phyloP scores from a whole-genome alignment of 2,888 invertebrate genomes.

The Papilio elwesi region DNA sequence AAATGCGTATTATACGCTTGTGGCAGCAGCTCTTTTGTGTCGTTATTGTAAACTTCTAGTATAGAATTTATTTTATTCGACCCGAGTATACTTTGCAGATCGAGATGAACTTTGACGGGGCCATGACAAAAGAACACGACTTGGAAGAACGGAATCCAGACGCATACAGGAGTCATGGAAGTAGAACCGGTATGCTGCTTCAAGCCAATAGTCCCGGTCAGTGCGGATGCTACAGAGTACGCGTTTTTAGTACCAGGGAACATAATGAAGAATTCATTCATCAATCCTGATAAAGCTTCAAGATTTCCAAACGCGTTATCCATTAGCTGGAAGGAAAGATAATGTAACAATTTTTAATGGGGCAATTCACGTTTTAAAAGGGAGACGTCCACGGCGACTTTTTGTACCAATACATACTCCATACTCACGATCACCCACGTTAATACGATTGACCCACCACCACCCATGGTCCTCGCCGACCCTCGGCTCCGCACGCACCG shows the following conservation, averaged over 20 bases:
- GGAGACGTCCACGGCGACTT: neutral
- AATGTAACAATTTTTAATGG: too few species aligned
- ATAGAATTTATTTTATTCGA: constrained; percentile 54
- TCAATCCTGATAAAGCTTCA: constrained; percentile 64
- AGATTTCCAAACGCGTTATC: constrained; percentile 69
- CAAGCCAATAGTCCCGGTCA: constrained; percentile 63
- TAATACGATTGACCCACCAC: too few species aligned
- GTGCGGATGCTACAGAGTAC: constrained; percentile 69
- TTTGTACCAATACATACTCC: too few species aligned
- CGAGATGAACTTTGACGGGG: constrained; percentile 70
- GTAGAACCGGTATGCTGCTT: constrained; percentile 60
- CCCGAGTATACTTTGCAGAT: constrained; percentile 56
- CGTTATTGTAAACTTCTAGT: constrained; percentile 68
- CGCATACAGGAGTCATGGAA: constrained; percentile 58
- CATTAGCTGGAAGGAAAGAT: constrained; percentile 58
- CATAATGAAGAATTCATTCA: constrained; percentile 74
- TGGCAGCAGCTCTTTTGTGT: constrained; percentile 61
- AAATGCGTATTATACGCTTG: constrained; percentile 66
- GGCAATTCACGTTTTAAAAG: too few species aligned
- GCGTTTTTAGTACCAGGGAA: constrained; percentile 67
- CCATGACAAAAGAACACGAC: constrained; percentile 70
- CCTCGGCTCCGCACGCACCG: too few species aligned
- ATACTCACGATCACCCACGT: too few species aligned
- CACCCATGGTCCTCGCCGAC: too few species aligned
- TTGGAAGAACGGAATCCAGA: constrained; percentile 76